Evolutionary conservation across 2,888 invertebrate species (phyloP).

Genomic region (Sericinus montela): DNA sequence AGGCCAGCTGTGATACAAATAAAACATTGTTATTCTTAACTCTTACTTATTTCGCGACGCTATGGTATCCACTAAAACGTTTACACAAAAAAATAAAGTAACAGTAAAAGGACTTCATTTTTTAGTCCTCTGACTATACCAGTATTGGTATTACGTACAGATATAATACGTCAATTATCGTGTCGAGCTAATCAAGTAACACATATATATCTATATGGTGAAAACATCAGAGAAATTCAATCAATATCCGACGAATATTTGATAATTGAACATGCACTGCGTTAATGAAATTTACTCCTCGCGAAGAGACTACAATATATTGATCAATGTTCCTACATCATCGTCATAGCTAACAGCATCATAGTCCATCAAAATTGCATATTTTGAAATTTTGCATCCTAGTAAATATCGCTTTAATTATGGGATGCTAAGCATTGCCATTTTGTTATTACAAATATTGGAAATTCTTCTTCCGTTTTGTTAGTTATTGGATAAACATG

Average conservation of each 20-base stretch:
- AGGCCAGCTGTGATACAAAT: too few species aligned
- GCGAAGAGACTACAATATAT: slow-evolving; percentile 21
- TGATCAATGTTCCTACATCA: slow-evolving; percentile 9
- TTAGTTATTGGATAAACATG: too few species aligned
- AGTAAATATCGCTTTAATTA: neutral
- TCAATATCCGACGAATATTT: slow-evolving; percentile 40
- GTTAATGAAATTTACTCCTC: slow-evolving; percentile 62
- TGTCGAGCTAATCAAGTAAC: too few species aligned
- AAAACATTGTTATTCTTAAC: too few species aligned
- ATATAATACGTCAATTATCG: too few species aligned
- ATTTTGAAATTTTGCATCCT: neutral
- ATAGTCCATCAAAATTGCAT: slow-evolving; percentile 4
- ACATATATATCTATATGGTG: slow-evolving; percentile 10
- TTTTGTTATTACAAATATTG: neutral
- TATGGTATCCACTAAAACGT: too few species aligned
- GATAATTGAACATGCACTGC: slow-evolving; percentile 66
- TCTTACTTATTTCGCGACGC: too few species aligned
- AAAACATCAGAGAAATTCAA: slow-evolving; percentile 36
- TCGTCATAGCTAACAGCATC: slow-evolving; percentile 2
- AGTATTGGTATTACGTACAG: too few species aligned
- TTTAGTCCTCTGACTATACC: too few species aligned
- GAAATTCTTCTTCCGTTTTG: neutral
- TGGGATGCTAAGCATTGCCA: neutral
- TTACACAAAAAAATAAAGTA: too few species aligned
- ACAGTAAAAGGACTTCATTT: too few species aligned